Conservation (phyloP, 2,113 vertebrate species). For the Anarrhichthys ocellatus region DNA sequence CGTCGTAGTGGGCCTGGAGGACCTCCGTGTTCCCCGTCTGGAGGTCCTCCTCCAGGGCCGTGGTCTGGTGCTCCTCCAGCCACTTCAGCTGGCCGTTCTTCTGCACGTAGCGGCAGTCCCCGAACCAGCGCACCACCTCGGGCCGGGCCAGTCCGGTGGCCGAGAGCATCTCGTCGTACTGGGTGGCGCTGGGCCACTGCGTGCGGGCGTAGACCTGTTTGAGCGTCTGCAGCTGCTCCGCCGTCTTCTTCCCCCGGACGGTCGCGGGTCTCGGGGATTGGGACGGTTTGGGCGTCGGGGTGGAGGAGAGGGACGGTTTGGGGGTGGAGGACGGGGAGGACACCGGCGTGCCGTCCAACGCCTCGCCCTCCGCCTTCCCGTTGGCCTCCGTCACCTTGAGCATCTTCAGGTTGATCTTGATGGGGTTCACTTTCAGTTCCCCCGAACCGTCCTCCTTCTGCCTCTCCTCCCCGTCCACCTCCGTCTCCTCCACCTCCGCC, state of each 20-base stretch:
- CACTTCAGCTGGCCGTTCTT: constrained; percentile 97
- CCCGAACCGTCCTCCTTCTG: constrained; percentile 82
- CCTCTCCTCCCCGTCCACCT: constrained; percentile 76
- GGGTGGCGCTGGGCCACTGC: constrained; percentile 92
- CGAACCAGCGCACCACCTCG: constrained; percentile 97
- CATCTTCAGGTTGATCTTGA: constrained; percentile 98
- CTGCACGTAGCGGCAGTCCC: constrained; percentile 93
- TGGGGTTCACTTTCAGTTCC: constrained; percentile 94
- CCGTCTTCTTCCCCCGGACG: constrained; percentile 89
- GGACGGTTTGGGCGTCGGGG: constrained; percentile 47
- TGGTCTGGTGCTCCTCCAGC: constrained; percentile 91
- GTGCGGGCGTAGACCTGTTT: constrained; percentile 94
- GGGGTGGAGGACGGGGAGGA: constrained; percentile 49
- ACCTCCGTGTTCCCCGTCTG: constrained; percentile 74
- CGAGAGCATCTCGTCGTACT: constrained; percentile 91
- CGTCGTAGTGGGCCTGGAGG: constrained; percentile 87
- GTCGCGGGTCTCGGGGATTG: constrained; percentile 68
- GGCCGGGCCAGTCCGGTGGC: constrained; percentile 90
- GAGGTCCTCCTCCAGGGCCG: constrained; percentile 83
- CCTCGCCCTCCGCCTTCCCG: constrained; percentile 80
- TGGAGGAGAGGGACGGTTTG: constrained; percentile 52
- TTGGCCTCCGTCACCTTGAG: constrained; percentile 93
- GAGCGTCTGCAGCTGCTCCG: constrained; percentile 92
- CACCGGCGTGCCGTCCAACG: constrained; percentile 49
- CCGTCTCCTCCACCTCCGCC: constrained; percentile 76